Base-by-base conservation (phyloP, 1,140 invertebrate genomes). In the Zaprionus gabonicus region DNA sequence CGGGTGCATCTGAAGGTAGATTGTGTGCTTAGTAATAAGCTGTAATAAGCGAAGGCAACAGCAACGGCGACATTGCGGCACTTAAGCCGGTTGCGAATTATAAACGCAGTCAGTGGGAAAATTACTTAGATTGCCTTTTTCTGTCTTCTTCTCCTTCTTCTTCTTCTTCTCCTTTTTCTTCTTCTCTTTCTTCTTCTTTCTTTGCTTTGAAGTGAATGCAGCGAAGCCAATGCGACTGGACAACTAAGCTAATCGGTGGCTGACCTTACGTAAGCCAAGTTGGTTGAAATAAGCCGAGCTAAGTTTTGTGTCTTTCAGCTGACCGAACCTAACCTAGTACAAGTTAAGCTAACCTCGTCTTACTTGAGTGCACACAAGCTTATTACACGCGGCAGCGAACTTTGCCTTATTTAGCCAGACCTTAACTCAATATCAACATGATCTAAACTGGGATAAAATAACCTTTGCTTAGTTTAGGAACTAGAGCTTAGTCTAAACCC, bases 21-120 rank as follows among this genome's bases (percentile, higher is more conserved):
- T 38, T 59, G 31, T 41, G 36, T 20, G 2, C 20, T 25, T 25
- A 13, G 34, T 41, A 34, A 38, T 59, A 59, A 38, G 34, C 57
- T 20, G 34, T 38, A 59, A 23, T 58, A 58, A 58, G 38, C 44
- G 38, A 58, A 31, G 20, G 4, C n/a, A 38, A 23, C 10, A 2
- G 6, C 41, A 31, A 6, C 53, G 27, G 7, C 7, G 13, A 23
- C 46, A 15, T 59, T 59, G 34, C 34, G 34, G 20, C 56, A 7
- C 31, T 58, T 58, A 36, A 58, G 56, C 31, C 12, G 25, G 20
- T 58, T 59, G 34, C 17, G 57, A 41, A 59, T 59, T 59, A 59
- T 25, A 59, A 36, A 20, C 56, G 31, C 46, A 51, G 46, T 51
- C 46, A 51, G 13, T 51, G 46, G 46, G 20, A 51, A 51, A 51